phyloP scores from a whole-genome alignment of 64 coral and sea anemone species.

The Stylophora pistillata region DNA sequence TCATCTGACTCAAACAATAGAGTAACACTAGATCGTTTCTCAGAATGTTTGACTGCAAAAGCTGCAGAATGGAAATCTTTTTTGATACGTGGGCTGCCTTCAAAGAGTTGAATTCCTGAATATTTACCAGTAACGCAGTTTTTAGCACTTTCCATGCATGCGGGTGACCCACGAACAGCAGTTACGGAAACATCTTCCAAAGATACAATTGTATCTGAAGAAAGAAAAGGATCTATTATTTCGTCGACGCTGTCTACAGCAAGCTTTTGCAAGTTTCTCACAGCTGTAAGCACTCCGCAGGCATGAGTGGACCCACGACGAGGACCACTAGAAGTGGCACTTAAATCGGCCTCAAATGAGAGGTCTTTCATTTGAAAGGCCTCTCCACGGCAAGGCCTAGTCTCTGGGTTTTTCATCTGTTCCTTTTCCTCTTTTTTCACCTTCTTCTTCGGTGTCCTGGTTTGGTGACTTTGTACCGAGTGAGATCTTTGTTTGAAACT shows the following conservation, averaged over 20 bases:
- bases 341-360: conserved; percentile 6
- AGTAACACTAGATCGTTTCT: background rate
- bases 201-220: background rate
- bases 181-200: background rate
- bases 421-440: background rate
- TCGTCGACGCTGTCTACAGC: background rate
- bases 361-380: background rate
- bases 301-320: conserved; percentile 8
- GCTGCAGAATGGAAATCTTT: background rate
- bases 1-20: conserved; percentile 64
- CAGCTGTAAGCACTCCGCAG: background rate
- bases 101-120: background rate
- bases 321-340: background rate
- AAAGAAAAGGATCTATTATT: background rate
- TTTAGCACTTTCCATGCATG: background rate
- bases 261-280: background rate
- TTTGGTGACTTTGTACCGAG: background rate
- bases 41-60: background rate
- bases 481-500: background rate
- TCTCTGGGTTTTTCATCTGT: background rate
- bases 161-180: background rate
- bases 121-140: too few species aligned
- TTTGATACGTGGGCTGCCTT: background rate
- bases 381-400: background rate
- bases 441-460: background rate